phyloP scores from a whole-genome alignment of 2,888 invertebrate genomes.

The Hyposoter didymator region DNA sequence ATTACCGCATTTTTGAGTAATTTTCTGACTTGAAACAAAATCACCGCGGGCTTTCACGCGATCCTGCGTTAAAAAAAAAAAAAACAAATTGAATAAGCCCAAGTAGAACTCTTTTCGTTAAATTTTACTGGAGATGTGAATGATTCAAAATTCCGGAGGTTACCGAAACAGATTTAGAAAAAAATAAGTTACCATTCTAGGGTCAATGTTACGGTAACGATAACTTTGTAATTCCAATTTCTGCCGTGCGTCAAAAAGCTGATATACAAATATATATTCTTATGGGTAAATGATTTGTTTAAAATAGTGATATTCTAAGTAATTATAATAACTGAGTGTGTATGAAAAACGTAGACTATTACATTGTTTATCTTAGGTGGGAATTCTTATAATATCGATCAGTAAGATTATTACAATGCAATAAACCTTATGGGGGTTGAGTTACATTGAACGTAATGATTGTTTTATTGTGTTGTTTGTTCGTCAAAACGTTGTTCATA shows the following conservation, averaged over 20 bases:
- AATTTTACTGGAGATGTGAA: too few species aligned
- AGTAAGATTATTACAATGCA: slow-evolving; percentile 77
- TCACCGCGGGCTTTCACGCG: too few species aligned
- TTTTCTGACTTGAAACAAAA: too few species aligned
- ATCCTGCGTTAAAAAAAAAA: too few species aligned
- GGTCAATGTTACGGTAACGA: neutral
- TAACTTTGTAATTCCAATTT: neutral
- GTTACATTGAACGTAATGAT: slow-evolving; percentile 77
- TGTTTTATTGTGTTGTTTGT: slow-evolving; percentile 59
- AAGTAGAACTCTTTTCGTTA: too few species aligned
- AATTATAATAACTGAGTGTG: slow-evolving; percentile 80
- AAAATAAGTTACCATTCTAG: too few species aligned
- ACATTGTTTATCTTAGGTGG: slow-evolving; percentile 81
- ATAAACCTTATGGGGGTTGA: slow-evolving; percentile 69
- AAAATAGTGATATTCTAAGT: slow-evolving; percentile 74
- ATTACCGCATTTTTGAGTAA: too few species aligned
- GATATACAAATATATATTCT: slow-evolving; percentile 70
- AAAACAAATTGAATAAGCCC: too few species aligned
- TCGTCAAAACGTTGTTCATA: neutral
- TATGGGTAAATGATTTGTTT: slow-evolving; percentile 56
- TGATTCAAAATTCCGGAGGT: too few species aligned
- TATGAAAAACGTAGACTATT: slow-evolving; percentile 81
- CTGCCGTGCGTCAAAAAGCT: neutral
- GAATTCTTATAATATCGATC: slow-evolving; percentile 75
- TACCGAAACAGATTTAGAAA: too few species aligned